These are phyloP conservation scores for Nothobranchius kuhntae DNA, from an alignment of 2,113 vertebrate species.

Conservation along the genomic window DNA sequence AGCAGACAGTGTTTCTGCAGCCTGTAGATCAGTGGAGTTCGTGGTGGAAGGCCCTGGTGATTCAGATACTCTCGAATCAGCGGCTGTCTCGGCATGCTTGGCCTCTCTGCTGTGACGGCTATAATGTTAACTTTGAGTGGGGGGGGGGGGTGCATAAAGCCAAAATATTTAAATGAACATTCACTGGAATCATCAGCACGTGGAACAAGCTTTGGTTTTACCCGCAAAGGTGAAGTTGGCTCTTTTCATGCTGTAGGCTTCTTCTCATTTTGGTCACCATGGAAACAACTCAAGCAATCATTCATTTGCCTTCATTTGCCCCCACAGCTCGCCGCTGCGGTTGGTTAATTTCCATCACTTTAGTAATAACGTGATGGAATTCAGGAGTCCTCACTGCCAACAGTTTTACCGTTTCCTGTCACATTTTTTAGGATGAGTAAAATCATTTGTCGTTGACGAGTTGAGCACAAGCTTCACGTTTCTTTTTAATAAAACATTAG, in stretches of 20 bases:
- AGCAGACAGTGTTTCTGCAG: conserved; percentile 10
- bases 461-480: background rate
- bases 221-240: background rate
- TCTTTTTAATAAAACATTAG: background rate
- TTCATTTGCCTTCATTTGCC: conserved; percentile 35
- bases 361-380: conserved; percentile 41
- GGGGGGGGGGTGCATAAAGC: background rate
- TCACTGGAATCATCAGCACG: background rate
- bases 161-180: background rate
- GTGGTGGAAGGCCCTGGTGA: conserved; percentile 19
- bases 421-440: background rate
- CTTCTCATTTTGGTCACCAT: conserved; percentile 42
- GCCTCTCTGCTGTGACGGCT: background rate
- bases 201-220: background rate
- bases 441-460: background rate
- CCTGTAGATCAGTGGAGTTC: conserved; percentile 32
- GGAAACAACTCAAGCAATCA: conserved; percentile 35
- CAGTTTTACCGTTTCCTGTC: background rate
- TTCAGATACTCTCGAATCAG: conserved; percentile 12
- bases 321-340: conserved; percentile 45
- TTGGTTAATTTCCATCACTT: conserved; percentile 58
- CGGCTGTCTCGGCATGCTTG: too few species aligned
- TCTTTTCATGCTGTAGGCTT: conserved; percentile 16
- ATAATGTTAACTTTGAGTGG: conserved; percentile 3
- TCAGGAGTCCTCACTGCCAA: conserved; percentile 56